Evolutionary conservation across 2,797 vertebrate species (phyloP).

Genomic region (Cuniculus paca): DNA sequence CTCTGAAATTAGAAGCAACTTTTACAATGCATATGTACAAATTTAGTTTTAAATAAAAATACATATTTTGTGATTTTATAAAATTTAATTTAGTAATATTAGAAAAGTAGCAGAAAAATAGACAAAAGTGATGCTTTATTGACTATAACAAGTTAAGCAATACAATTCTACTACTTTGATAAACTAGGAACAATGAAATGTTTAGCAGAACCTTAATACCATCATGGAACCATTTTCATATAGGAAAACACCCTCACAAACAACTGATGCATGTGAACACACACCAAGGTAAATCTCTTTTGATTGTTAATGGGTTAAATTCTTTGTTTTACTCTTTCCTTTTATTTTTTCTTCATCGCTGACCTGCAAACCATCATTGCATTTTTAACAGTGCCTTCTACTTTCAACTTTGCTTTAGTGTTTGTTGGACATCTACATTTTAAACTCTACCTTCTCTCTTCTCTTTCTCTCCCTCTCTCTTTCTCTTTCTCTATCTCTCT

Average conservation of each 20-base stretch:
- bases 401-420: not conserved
- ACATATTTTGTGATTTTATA: constrained; percentile 72
- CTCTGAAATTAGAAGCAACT: constrained; percentile 80
- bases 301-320: not conserved
- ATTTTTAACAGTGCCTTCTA: not conserved
- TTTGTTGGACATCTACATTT: not conserved
- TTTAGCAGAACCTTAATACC: constrained; percentile 86
- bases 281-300: constrained; percentile 74
- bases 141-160: constrained; percentile 88
- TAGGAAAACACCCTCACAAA: constrained; percentile 85
- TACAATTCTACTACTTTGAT: constrained; percentile 88
- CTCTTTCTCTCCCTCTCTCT: not conserved
- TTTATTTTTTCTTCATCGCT: constrained; percentile 60
- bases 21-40: constrained; percentile 79
- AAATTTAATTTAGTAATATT: constrained; percentile 81
- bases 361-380: not conserved
- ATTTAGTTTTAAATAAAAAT: constrained; percentile 83
- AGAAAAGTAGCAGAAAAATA: constrained; percentile 85
- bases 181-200: constrained; percentile 87
- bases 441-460: not conserved
- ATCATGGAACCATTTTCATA: constrained; percentile 86
- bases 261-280: constrained; percentile 83
- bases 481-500: not conserved
- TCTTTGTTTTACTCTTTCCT: constrained; percentile 78
- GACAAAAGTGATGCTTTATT: constrained; percentile 89